Evolutionary conservation across 2,888 invertebrate genomes (phyloP).

Genomic region (Liodrosophila aerea): DNA sequence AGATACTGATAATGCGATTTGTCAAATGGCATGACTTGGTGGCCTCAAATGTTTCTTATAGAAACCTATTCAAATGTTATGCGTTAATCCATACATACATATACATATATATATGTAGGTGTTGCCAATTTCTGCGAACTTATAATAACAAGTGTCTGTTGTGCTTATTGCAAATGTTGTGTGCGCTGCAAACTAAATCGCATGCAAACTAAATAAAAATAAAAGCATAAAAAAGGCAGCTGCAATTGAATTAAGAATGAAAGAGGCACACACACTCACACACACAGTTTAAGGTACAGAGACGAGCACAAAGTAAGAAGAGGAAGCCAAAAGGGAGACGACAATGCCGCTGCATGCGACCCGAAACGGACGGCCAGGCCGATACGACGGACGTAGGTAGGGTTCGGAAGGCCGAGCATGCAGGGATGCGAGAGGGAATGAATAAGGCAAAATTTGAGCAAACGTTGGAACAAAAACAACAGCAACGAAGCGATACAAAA

Average conservation of each 20-base stretch:
- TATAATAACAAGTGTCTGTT: neutral
- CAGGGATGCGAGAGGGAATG: conserved; percentile 36
- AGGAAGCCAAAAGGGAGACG: conserved; percentile 50
- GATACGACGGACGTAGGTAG: too few relatives aligned
- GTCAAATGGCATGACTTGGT: too few relatives aligned
- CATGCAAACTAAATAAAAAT: conserved; percentile 37
- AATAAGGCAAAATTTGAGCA: conserved; percentile 43
- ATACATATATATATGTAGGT: neutral
- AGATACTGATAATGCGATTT: neutral
- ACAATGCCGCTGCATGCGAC: conserved; percentile 37
- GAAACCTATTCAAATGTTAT: too few relatives aligned
- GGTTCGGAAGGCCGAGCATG: conserved; percentile 4
- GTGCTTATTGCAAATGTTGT: conserved; percentile 18
- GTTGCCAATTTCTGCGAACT: conserved; percentile 22
- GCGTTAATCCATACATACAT: neutral
- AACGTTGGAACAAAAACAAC: conserved; percentile 48
- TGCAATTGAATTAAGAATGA: conserved; percentile 76
- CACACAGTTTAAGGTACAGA: conserved; percentile 38
- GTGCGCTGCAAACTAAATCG: conserved; percentile 2
- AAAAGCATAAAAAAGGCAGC: conserved; percentile 75
- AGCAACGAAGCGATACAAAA: conserved; percentile 18
- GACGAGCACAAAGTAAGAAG: conserved; percentile 34
- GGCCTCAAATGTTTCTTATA: too few relatives aligned
- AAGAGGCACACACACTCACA: conserved; percentile 32
- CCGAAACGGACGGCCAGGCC: conserved; percentile 22